These are phyloP conservation scores for Liasis olivaceus DNA, from an alignment of 2,797 vertebrate genomes.

Conservation along the genomic window DNA sequence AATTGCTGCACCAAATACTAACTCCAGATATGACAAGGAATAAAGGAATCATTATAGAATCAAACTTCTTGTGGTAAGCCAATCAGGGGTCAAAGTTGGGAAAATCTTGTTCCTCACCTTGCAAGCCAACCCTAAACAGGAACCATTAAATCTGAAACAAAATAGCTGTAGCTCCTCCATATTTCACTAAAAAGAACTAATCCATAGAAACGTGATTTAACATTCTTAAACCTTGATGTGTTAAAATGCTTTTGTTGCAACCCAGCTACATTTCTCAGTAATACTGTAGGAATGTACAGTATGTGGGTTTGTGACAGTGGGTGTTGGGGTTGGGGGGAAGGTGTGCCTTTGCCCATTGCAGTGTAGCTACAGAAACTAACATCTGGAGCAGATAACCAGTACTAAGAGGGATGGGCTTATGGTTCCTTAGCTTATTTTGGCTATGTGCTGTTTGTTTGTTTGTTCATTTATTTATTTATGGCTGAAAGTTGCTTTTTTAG, in stretches of 20 bases:
- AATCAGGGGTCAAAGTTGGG: not conserved
- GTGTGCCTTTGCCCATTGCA: not conserved
- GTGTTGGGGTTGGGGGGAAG: not conserved
- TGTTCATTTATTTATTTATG: not conserved
- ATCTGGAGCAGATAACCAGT: not conserved
- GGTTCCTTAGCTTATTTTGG: not conserved
- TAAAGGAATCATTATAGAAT: not conserved
- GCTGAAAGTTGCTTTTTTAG: not conserved
- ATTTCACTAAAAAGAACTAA: not conserved
- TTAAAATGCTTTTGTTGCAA: not conserved
- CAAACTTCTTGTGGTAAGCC: not conserved
- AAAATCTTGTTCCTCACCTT: not conserved
- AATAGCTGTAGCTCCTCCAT: not conserved
- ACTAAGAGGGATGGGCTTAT: not conserved
- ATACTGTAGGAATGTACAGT: not conserved
- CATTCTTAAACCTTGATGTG: not conserved
- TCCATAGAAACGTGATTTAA: not conserved
- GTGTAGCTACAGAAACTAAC: not conserved
- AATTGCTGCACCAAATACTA: not conserved
- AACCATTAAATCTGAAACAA: not conserved
- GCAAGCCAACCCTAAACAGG: not conserved
- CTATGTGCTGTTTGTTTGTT: not conserved
- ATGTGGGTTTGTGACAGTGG: not conserved
- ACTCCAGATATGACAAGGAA: not conserved
- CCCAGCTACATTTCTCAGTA: not conserved